Base-by-base conservation (phyloP, 2,797 vertebrate species). In the Phrynocephalus vlangalii region DNA sequence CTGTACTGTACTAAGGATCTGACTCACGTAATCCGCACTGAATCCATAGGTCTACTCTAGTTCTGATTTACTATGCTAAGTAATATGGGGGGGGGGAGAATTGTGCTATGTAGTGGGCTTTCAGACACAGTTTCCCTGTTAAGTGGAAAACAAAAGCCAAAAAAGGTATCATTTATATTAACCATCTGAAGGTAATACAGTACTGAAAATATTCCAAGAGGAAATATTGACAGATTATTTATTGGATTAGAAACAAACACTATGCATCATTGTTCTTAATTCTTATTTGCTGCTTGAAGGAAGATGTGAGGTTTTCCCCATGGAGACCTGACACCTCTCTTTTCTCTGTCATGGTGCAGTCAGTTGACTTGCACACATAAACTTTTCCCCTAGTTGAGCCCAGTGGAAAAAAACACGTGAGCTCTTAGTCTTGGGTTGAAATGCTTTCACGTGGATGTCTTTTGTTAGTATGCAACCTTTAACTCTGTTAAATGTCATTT, bases 391-490 rank as follows among this genome's bases (percentile, higher is more conserved):
- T 80, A 88, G 20, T 79, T 88, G 77, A 38, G 9, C 38, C 52
- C 77, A 63, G 1, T 22, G 11, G 30, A 8, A 78, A 87, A 5
- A 24, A 44, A 24, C 13, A n/a, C 86, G 76, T 28, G 68, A 80
- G 38, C 84, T 28, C 20, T 66, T 73, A 15, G 73, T 80, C 82
- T 33, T 0, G 48, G 90, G 82, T 28, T 60, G 22, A 84, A 90
- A 81, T 33, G 28, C 89, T 89, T 38, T 79, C 48, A 83, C 13
- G 60, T 88, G 68, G 2, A 88, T 26, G 30, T 88, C 22, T 87
- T 92, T 87, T 60, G 84, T 56, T n/a, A 50, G 67, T 82, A 88
- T 91, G n/a, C 93, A 96, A 90, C 92, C 38, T 94, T 96, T 95
- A 94, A 94, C 94, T 90, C 72, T 3, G 70, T 67, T 84, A 68